Conservation (phyloP, 2,888 invertebrate genomes). For the Nomada fabriciana region DNA sequence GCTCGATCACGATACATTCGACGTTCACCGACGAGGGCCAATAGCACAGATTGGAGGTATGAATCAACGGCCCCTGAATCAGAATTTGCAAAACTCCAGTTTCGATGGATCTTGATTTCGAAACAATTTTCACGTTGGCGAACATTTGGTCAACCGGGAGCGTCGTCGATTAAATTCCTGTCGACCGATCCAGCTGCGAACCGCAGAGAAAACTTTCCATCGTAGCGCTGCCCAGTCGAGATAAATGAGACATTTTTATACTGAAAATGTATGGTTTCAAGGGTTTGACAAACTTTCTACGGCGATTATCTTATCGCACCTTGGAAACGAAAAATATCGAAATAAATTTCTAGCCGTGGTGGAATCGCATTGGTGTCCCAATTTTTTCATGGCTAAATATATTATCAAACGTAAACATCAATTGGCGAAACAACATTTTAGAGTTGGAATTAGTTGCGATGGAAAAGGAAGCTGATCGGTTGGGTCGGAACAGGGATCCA, state of each 20-base stretch:
- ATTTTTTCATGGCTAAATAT: too few species aligned
- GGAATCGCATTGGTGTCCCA: too few species aligned
- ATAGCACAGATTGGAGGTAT: constrained; percentile 78
- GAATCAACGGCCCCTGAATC: constrained; percentile 1
- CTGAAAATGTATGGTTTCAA: constrained; percentile 18
- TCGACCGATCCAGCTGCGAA: constrained; percentile 17
- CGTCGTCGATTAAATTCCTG: constrained; percentile 1
- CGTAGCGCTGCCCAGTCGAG: neutral
- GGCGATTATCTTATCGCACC: neutral
- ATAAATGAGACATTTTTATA: neutral
- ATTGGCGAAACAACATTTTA: too few species aligned
- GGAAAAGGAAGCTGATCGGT: constrained; percentile 3
- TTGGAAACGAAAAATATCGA: too few species aligned
- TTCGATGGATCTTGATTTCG: neutral
- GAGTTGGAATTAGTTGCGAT: constrained; percentile 9
- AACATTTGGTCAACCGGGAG: neutral
- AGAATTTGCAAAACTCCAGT: neutral
- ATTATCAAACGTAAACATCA: too few species aligned
- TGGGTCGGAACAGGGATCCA: constrained; percentile 60
- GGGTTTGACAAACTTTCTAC: constrained; percentile 30
- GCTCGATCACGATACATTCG: neutral
- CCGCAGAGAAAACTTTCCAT: constrained; percentile 18
- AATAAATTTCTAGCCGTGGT: too few species aligned
- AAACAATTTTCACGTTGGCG: neutral
- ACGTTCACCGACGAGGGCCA: constrained; percentile 59